A percentile compares a stretch with the other conserved stretches of the same genome.
These are phyloP conservation scores for Aselliscus stoliczkanus DNA, from an alignment of 2,797 vertebrate genomes.

Conservation along the genomic window DNA sequence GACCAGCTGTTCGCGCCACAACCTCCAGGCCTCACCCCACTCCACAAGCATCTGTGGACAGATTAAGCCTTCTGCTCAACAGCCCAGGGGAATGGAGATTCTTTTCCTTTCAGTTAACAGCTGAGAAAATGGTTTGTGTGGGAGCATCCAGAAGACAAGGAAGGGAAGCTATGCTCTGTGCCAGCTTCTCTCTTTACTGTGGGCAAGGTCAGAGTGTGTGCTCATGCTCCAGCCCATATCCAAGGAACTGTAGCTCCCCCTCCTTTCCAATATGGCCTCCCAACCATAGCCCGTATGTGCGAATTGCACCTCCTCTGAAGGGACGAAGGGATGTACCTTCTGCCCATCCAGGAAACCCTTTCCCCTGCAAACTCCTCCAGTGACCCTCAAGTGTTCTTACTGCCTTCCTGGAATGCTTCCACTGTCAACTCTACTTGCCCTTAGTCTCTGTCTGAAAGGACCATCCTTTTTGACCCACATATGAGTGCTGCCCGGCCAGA, in stretches of 20 bases:
- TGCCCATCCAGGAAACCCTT: neutral
- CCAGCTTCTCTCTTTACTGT: neutral
- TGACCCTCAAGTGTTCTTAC: neutral
- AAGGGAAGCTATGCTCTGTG: neutral
- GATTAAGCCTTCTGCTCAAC: neutral
- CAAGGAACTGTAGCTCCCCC: neutral
- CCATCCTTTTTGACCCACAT: neutral
- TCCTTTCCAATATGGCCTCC: neutral
- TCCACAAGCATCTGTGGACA: neutral
- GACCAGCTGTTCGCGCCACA: neutral
- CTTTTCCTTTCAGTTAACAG: neutral
- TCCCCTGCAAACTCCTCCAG: neutral
- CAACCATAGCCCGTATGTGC: neutral
- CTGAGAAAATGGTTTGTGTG: neutral
- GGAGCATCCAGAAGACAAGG: neutral
- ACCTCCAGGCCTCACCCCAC: neutral
- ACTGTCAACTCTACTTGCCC: neutral
- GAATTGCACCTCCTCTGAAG: neutral
- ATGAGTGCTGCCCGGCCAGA: neutral
- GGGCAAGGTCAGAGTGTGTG: neutral
- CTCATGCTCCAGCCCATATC: neutral
- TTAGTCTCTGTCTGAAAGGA: neutral
- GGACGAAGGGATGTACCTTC: neutral
- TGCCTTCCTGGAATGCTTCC: neutral
- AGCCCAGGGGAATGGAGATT: neutral